A percentile compares a stretch with the other conserved stretches of the same genome.
Evolutionary conservation across 92 coral and sea anemone genomes (phyloP).

Genomic region (Nematostella vectensis): DNA sequence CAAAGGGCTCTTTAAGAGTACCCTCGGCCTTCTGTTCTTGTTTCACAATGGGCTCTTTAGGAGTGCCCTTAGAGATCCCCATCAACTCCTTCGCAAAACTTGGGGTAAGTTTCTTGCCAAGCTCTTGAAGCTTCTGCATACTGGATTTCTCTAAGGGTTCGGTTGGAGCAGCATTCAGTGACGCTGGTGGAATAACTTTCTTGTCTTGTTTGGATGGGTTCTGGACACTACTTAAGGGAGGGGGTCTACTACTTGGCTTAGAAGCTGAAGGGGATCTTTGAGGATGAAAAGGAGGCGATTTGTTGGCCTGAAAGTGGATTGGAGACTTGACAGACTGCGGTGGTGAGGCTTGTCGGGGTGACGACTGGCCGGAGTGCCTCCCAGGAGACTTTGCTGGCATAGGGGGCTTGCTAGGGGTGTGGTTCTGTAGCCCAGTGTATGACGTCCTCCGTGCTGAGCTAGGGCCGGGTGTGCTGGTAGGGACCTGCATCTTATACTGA

Average conservation of each 20-base stretch:
- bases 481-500: conserved; percentile 48
- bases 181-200: background rate
- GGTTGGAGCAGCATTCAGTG: background rate
- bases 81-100: conserved; percentile 15
- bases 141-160: conserved; percentile 12
- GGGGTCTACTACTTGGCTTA: conserved; percentile 3
- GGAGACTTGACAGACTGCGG: conserved; percentile 23
- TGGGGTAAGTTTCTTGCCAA: conserved; percentile 23
- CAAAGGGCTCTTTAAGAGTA: too few relatives aligned
- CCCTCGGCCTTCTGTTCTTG: too few relatives aligned
- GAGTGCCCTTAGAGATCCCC: background rate
- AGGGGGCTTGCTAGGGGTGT: conserved; percentile 8
- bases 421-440: conserved; percentile 47
- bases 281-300: conserved; percentile 30
- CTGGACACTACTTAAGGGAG: conserved; percentile 1
- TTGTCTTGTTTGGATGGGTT: conserved; percentile 5
- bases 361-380: conserved; percentile 6
- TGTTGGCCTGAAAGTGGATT: conserved; percentile 16
- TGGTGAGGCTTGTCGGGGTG: conserved; percentile 25
- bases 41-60: too few relatives aligned
- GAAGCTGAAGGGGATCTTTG: conserved; percentile 19
- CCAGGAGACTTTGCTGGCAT: conserved; percentile 7
- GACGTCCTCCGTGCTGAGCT: conserved; percentile 34
- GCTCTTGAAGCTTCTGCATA: conserved; percentile 28
- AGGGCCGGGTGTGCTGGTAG: background rate